These are phyloP conservation scores for Xyrichtys novacula DNA, from an alignment of 2,797 vertebrate genomes.

Conservation along the genomic window DNA sequence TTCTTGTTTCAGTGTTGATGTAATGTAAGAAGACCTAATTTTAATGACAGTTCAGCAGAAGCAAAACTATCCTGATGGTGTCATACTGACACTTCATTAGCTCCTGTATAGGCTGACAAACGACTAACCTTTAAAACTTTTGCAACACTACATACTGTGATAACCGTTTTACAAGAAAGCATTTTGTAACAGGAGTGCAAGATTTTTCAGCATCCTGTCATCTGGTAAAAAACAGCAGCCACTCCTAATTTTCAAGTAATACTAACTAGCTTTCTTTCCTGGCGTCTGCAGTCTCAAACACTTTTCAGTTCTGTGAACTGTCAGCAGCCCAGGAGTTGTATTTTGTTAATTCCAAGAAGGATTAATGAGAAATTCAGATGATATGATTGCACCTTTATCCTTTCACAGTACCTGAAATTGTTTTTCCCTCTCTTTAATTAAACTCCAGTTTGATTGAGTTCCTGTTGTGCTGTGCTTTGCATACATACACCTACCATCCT, in stretches of 20 bases:
- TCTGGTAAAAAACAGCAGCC: conserved; percentile 17
- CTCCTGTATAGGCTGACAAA: too few relatives aligned
- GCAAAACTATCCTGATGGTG: too few relatives aligned
- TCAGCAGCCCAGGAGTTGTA: background rate
- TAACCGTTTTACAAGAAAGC: too few relatives aligned
- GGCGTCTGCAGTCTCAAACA: background rate
- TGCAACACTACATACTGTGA: too few relatives aligned
- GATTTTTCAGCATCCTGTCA: conserved; percentile 2
- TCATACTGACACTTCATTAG: too few relatives aligned
- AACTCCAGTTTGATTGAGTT: background rate
- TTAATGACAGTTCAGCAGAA: too few relatives aligned
- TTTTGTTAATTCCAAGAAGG: background rate
- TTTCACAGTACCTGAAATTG: background rate
- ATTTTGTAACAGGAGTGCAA: too few relatives aligned
- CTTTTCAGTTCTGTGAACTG: background rate
- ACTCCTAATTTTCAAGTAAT: background rate
- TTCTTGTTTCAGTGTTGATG: too few relatives aligned
- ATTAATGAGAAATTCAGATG: background rate
- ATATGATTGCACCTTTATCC: background rate
- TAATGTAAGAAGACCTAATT: too few relatives aligned
- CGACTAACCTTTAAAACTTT: too few relatives aligned
- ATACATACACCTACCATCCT: too few relatives aligned
- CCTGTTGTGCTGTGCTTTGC: background rate
- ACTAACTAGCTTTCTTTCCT: background rate
- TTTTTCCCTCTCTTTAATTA: background rate